Evolutionary conservation across 2,797 vertebrate genomes (phyloP).

Genomic region (Urophycis tenuis): DNA sequence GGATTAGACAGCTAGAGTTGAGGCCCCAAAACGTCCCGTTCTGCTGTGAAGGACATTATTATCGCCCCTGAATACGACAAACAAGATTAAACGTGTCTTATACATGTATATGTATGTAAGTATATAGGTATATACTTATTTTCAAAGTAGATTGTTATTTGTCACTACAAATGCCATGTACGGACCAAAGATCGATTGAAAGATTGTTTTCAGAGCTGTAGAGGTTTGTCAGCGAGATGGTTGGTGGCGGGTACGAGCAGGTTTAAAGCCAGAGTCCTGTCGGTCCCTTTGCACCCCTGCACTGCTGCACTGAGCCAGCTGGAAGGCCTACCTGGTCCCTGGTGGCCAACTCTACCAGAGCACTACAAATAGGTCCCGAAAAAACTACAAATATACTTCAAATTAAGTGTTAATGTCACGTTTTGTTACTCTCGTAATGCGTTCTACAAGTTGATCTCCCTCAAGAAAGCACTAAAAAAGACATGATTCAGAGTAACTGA

Average conservation of each 20-base stretch:
- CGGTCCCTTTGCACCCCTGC: too few species aligned
- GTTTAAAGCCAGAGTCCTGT: too few species aligned
- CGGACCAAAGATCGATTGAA: too few species aligned
- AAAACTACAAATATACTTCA: background rate
- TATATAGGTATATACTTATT: background rate
- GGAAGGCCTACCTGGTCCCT: background rate
- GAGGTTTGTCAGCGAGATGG: too few species aligned
- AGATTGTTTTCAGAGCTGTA: too few species aligned
- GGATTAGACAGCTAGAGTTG: conserved; percentile 20
- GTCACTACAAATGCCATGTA: background rate
- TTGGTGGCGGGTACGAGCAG: too few species aligned
- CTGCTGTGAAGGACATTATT: conserved; percentile 10
- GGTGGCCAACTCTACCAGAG: background rate
- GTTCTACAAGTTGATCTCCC: too few species aligned
- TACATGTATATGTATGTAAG: too few species aligned
- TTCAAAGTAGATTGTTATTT: background rate
- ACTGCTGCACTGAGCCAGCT: background rate
- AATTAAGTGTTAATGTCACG: background rate
- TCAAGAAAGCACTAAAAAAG: background rate
- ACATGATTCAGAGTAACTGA: too few species aligned
- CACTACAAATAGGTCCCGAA: background rate
- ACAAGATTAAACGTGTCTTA: background rate
- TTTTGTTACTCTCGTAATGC: background rate
- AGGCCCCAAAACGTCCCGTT: conserved; percentile 5
- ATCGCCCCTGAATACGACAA: background rate